Base-by-base conservation (phyloP, 2,113 vertebrate species). In the Cyanistes caeruleus region DNA sequence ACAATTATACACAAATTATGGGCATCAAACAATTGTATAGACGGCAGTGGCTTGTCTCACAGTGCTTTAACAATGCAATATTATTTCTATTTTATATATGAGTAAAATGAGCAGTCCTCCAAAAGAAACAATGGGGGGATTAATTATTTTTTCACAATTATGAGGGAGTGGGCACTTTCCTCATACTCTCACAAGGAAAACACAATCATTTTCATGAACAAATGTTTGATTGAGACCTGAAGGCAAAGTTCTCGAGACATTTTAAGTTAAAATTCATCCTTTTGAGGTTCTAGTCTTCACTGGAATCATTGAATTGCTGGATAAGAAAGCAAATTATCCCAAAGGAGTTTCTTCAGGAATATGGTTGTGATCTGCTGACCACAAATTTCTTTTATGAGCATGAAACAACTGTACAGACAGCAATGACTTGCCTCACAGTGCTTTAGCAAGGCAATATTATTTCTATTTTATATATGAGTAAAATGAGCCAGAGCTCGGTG, bases 111-210 rank as follows among this genome's bases (percentile, higher is more conserved):
- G 58, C 64, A 89, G 20, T 68, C 60, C 52, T 92, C 77, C 58
- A 84, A 81, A 84, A 89, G 64, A 92, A 96, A 95, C 77, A 95
- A 89, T 72, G 49, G 59, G 37, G 28, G 15, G 8, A 77, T 91
- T 77, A 48, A 79, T 91, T 85, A 8, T 46, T 95, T 92, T 83
- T 58, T 39, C 91, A 86, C 51, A 73, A 9, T 86, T 70, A 68
- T 35, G 51, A 56, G 63, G 75, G 33, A 86, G 16, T n/a, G 62
- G 91, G 48, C 51, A 62, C 55, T 35, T 90, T 92, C 79, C 79
- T 94, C 74, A 59, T 37, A 83, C 23, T 73, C 44, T 17, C 11
- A 63, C 19, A 48, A 74, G n/a, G 84, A 77, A 65, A 93, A 80
- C 16, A 60, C 22, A 10, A 3, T 33, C 39, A 53, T 56, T 30